These are phyloP conservation scores for Saimiri boliviensis DNA, from an alignment of 2,113 vertebrate species.

Conservation along the genomic window DNA sequence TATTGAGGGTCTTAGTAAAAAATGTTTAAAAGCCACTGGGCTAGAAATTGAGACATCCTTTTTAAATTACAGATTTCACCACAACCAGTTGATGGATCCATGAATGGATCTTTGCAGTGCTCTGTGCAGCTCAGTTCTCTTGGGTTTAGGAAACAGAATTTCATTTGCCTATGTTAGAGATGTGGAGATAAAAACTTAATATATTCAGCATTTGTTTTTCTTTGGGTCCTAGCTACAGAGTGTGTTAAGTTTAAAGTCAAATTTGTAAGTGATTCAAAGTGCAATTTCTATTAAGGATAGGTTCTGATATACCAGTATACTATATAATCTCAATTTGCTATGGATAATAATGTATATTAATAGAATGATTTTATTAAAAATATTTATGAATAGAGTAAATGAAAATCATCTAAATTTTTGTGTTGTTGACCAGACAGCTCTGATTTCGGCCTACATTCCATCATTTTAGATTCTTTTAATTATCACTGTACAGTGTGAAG, in stretches of 20 bases:
- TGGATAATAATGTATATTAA: not conserved
- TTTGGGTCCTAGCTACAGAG: not conserved
- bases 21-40: not conserved
- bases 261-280: slow-evolving; percentile 36
- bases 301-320: not conserved
- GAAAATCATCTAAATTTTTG: not conserved
- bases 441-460: not conserved
- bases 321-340: not conserved
- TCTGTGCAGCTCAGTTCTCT: not conserved
- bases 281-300: not conserved
- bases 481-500: slow-evolving; percentile 33
- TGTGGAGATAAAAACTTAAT: not conserved
- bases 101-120: not conserved
- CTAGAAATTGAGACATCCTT: not conserved
- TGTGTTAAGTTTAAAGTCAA: slow-evolving; percentile 17
- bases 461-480: slow-evolving; percentile 44
- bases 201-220: not conserved
- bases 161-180: slow-evolving; percentile 24
- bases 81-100: not conserved
- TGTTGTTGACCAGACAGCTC: slow-evolving; percentile 3
- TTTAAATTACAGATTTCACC: slow-evolving; percentile 26
- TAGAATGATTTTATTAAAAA: slow-evolving; percentile 14
- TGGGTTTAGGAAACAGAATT: slow-evolving; percentile 41
- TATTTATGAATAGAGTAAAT: slow-evolving; percentile 1
- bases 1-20: slow-evolving; percentile 21